A percentile compares a stretch with the other conserved stretches of the same genome.
Evolutionary conservation across 2,113 vertebrate species (phyloP).

Genomic region (Coptodon rendalli): DNA sequence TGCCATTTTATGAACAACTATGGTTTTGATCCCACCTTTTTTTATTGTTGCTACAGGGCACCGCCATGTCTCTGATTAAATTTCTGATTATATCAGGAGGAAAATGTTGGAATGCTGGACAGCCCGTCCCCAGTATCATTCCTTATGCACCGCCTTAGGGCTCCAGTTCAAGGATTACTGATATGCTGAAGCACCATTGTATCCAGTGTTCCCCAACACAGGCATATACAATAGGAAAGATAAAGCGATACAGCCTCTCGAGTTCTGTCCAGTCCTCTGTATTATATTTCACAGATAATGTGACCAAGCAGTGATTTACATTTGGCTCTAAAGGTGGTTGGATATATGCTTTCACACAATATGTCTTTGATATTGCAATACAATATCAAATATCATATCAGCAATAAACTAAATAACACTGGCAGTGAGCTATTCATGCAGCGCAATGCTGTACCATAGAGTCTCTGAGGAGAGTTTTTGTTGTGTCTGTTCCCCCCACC

Average conservation of each 20-base stretch:
- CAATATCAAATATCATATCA: background rate
- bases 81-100: conserved; percentile 17
- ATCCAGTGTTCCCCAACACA: background rate
- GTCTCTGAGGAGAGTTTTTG: background rate
- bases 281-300: background rate
- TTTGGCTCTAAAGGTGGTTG: background rate
- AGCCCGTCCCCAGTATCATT: background rate
- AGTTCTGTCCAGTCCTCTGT: background rate
- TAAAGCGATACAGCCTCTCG: background rate
- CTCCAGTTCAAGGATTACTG: background rate
- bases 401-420: background rate
- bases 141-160: background rate
- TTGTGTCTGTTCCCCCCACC: background rate
- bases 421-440: background rate
- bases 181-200: background rate
- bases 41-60: background rate
- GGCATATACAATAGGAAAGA: background rate
- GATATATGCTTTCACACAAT: background rate
- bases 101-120: background rate
- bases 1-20: background rate
- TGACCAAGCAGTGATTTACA: background rate
- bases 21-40: background rate
- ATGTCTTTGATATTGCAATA: background rate
- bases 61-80: background rate
- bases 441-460: background rate